Base-by-base conservation (phyloP, 2,113 vertebrate genomes). In the Cricetomys ansorgei region DNA sequence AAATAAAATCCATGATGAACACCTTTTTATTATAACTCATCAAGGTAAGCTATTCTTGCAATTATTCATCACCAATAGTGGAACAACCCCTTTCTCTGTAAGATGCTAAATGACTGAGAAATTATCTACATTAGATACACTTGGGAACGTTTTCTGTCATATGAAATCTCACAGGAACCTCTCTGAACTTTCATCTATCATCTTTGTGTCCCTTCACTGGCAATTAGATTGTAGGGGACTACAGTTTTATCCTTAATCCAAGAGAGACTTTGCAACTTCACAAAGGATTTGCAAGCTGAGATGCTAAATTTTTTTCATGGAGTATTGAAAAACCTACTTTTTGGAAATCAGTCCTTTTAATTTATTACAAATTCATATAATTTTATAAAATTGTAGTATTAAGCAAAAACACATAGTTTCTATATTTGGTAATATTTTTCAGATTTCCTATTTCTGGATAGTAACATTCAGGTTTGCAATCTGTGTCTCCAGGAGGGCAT, bases 11-110 rank as follows among this genome's bases (percentile, higher is more conserved):
- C 99, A 99, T 0, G 99, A 99, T 86, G 99, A 99, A 69, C 99
- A 99, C 93, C 99, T 99, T 96, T 99, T 99, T 96, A 99, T 99
- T 48, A 99, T 99, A 97, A 99, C 99, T 0, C 99, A 99, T 97
- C 99, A 99, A 99, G 99, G 99, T 99, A 98, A 98, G 97, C 25
- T 31, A 19, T 23, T 67, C 0, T 40, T 45, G 40, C 40, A 62
- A 64, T 62, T 5, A 27, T 11, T 29, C 2, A 1, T 64, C 40
- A 31, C 40, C 8, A 3, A 17, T 1, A 31, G 27, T 27, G 15
- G 9, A 31, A 64, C 1, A 19, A 27, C 27, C 8, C 45, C 17
- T 59, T 91, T 48, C 64, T 53, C 6, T 83, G 0, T 17, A 53
- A 57, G 8, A 12, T n/a, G 9, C 3, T 31, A 9, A 75, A 85